phyloP scores from a whole-genome alignment of 1,140 invertebrate species.

The Papilio polytes region DNA sequence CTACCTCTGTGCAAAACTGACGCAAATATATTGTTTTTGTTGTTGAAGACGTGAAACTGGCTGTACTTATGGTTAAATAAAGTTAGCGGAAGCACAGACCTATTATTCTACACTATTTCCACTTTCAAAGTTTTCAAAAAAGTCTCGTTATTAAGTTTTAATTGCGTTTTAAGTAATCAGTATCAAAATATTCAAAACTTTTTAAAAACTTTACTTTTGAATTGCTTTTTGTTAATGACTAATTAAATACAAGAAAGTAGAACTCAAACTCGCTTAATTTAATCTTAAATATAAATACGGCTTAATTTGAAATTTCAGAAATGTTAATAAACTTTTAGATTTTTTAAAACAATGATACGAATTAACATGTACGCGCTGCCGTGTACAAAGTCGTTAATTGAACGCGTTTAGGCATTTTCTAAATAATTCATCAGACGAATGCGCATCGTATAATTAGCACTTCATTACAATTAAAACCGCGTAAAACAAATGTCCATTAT shows the following conservation, averaged over 20 bases:
- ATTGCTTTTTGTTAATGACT: background rate
- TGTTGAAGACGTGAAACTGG: no score
- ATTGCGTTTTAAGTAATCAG: background rate
- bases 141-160: background rate
- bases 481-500: constrained; percentile 49
- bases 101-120: background rate
- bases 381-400: constrained; percentile 30
- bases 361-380: constrained; percentile 9
- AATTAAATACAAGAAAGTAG: constrained; percentile 3
- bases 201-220: background rate
- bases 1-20: no score
- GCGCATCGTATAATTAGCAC: constrained; percentile 52
- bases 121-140: background rate
- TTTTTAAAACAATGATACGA: background rate
- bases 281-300: background rate
- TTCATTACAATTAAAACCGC: constrained; percentile 55
- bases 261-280: background rate
- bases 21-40: no score
- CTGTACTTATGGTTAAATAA: no score
- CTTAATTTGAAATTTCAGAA: background rate
- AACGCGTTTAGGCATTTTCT: constrained; percentile 32
- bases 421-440: constrained; percentile 43
- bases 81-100: background rate
- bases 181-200: no score
- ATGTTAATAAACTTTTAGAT: background rate